Percentiles rank a stretch among this genome's conserved stretches.
Conservation (phyloP, 2,113 vertebrate species). For the Dicerorhinus sumatrensis region DNA sequence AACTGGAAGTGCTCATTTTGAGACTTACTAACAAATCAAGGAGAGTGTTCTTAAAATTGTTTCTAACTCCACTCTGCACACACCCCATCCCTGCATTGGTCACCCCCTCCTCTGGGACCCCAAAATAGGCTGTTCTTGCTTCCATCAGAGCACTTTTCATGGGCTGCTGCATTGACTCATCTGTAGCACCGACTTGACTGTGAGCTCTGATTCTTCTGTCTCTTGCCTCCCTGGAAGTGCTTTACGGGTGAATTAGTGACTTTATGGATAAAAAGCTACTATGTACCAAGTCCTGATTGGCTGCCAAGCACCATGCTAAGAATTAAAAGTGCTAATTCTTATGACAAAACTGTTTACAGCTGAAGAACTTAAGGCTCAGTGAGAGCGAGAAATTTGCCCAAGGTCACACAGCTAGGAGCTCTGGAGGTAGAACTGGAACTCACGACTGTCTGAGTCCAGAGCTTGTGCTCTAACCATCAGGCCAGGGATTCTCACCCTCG, state of each 20-base stretch:
- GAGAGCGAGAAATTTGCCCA: not conserved
- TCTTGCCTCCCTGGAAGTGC: not conserved
- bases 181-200: not conserved
- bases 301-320: not conserved
- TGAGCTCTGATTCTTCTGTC: not conserved
- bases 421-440: not conserved
- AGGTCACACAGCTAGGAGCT: not conserved
- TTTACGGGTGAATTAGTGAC: not conserved
- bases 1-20: not conserved
- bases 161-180: rapidly evolving
- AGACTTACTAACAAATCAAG: not conserved
- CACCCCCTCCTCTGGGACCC: not conserved
- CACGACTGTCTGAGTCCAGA: not conserved
- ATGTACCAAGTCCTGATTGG: not conserved
- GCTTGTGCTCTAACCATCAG: not conserved
- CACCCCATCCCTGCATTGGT: not conserved
- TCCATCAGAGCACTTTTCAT: not conserved
- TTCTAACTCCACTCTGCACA: not conserved
- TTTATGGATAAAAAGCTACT: not conserved
- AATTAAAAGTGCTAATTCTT: not conserved
- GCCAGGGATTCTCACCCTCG: not conserved
- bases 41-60: not conserved
- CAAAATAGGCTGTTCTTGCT: not conserved
- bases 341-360: not conserved
- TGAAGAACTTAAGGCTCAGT: not conserved